Evolutionary conservation across 2,113 vertebrate species (phyloP).

Genomic region (Actenoides lindsayi): DNA sequence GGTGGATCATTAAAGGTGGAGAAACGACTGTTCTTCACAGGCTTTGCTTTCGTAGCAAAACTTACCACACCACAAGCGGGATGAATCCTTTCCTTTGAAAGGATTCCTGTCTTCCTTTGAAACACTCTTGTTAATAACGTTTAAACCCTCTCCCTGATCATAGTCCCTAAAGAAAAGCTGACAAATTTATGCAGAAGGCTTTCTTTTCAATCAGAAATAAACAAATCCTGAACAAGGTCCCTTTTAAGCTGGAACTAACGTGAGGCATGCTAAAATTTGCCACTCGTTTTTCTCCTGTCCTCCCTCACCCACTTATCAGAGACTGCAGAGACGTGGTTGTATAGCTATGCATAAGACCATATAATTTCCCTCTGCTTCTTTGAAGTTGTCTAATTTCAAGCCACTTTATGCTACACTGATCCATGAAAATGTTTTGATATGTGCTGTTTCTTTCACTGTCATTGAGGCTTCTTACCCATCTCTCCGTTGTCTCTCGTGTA

Average conservation of each 20-base stretch:
- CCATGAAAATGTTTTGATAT: not conserved
- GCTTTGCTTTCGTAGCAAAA: not conserved
- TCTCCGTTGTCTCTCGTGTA: not conserved
- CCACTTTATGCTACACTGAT: not conserved
- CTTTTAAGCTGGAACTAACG: conserved; percentile 26
- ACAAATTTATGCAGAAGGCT: not conserved
- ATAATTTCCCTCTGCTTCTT: conserved; percentile 14
- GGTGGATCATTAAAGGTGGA: not conserved
- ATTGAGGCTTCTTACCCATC: not conserved
- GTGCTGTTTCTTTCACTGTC: not conserved
- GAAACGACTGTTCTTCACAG: not conserved
- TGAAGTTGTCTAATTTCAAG: conserved; percentile 46
- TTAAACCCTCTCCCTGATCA: not conserved
- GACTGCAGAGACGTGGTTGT: not conserved
- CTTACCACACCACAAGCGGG: not conserved
- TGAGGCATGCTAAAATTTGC: not conserved
- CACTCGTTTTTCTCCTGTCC: not conserved
- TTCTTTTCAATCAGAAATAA: conserved; percentile 18
- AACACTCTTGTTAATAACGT: not conserved
- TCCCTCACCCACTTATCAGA: not conserved
- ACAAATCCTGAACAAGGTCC: not conserved
- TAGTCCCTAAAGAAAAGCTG: not conserved
- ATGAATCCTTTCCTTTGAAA: not conserved
- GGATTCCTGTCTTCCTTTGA: not conserved
- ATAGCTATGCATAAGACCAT: not conserved